phyloP scores from a whole-genome alignment of 2,888 invertebrate species.

The Conus canariensis region DNA sequence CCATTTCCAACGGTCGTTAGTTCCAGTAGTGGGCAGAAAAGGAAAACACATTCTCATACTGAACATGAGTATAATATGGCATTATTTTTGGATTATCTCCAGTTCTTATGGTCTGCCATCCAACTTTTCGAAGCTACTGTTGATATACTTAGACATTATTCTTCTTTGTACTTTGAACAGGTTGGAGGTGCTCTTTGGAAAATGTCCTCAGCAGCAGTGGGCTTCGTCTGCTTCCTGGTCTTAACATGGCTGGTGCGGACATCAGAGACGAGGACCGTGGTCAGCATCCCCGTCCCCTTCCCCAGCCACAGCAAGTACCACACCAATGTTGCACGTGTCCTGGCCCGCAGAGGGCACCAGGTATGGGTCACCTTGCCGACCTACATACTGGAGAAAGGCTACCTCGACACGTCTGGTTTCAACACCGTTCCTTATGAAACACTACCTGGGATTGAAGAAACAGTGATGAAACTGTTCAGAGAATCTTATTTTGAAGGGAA shows the following conservation, averaged over 20 bases:
- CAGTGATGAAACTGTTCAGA: background rate
- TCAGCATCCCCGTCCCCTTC: background rate
- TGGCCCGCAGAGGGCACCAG: background rate
- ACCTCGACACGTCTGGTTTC: slow-evolving; percentile 4
- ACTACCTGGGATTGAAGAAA: background rate
- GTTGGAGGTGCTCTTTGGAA: background rate
- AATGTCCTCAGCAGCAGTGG: background rate
- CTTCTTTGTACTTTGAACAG: too few species aligned
- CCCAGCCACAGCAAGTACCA: slow-evolving; percentile 5
- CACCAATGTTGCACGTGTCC: slow-evolving; percentile 8
- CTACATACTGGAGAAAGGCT: background rate
- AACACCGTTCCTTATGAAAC: background rate
- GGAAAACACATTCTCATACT: too few species aligned
- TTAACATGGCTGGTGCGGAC: background rate
- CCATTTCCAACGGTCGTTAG: too few species aligned
- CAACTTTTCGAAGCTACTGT: too few species aligned
- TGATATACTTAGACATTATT: too few species aligned
- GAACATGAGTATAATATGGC: too few species aligned
- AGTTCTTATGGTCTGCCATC: too few species aligned
- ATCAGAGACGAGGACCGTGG: background rate
- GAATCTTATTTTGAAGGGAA: background rate
- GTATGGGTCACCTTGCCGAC: slow-evolving; percentile 5
- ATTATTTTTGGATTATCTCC: too few species aligned
- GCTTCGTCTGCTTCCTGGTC: background rate
- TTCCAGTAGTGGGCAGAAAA: too few species aligned